Percentiles rank a stretch among this genome's conserved stretches.
These are phyloP conservation scores for Picathartes gymnocephalus DNA, from an alignment of 2,113 vertebrate species.

Conservation along the genomic window DNA sequence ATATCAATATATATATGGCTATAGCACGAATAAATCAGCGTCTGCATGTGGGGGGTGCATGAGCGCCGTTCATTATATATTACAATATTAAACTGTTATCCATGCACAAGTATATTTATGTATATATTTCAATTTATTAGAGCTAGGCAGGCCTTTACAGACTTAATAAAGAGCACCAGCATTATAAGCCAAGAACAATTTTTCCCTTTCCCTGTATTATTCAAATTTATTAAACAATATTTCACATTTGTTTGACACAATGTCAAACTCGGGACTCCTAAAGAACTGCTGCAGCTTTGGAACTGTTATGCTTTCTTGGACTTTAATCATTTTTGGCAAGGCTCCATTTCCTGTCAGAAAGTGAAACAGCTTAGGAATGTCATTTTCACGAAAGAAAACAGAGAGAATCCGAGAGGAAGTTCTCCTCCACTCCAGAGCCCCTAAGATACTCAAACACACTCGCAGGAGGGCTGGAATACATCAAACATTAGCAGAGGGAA, in stretches of 20 bases:
- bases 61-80: neutral
- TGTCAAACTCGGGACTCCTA: constrained; percentile 85
- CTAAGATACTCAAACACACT: constrained; percentile 86
- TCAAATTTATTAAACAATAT: constrained; percentile 93
- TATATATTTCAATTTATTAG: constrained; percentile 81
- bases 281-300: constrained; percentile 81
- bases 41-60: neutral
- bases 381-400: constrained; percentile 99
- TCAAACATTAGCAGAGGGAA: constrained; percentile 95
- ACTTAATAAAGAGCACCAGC: constrained; percentile 70
- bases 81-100: constrained; percentile 63
- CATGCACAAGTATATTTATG: constrained; percentile 76
- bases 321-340: constrained; percentile 96
- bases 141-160: constrained; percentile 71
- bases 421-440: constrained; percentile 91
- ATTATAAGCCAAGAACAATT: constrained; percentile 78
- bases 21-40: neutral
- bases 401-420: constrained; percentile 98
- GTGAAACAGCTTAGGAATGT: constrained; percentile 99
- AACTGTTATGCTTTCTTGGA: constrained; percentile 90
- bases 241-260: constrained; percentile 91
- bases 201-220: constrained; percentile 77
- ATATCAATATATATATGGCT: neutral
- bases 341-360: constrained; percentile 98
- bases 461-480: constrained; percentile 92